Conservation (phyloP, 2,888 invertebrate genomes). For the Selenia dentaria region DNA sequence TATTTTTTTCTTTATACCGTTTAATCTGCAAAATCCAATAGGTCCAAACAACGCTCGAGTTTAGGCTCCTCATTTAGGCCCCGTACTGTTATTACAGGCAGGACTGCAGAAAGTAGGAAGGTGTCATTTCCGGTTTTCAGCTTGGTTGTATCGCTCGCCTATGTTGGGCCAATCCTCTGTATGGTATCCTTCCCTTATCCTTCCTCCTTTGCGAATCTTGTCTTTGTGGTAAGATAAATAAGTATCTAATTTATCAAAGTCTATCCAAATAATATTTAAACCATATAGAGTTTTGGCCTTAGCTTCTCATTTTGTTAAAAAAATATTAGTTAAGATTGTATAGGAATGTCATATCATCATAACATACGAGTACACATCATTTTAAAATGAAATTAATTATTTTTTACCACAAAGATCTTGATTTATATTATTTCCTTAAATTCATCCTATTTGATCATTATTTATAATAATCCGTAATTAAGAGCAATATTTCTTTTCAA, state of each 20-base stretch:
- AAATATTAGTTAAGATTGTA: no score
- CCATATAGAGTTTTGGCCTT: constrained; percentile 81
- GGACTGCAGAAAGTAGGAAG: constrained; percentile 32
- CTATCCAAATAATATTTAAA: constrained; percentile 28
- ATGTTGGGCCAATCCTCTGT: constrained; percentile 80
- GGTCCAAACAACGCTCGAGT: no score
- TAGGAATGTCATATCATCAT: no score
- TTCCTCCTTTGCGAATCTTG: constrained; percentile 39
- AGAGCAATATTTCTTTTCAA: no score
- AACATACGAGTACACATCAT: no score
- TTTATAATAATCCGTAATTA: no score
- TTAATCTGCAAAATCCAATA: no score
- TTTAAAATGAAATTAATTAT: no score
- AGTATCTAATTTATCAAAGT: constrained; percentile 12
- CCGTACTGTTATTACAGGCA: no score
- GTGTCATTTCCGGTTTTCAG: constrained; percentile 58
- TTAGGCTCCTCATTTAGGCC: no score
- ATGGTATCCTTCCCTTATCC: constrained; percentile 59
- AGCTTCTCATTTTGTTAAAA: constrained; percentile 55
- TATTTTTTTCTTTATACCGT: no score
- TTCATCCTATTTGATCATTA: not conserved
- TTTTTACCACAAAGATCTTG: constrained; percentile 28
- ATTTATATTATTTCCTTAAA: constrained; percentile 1
- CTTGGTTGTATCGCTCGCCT: constrained; percentile 57
- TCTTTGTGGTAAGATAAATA: constrained; percentile 33